Evolutionary conservation across 2,113 vertebrate genomes (phyloP).

Genomic region (Salminus brasiliensis): DNA sequence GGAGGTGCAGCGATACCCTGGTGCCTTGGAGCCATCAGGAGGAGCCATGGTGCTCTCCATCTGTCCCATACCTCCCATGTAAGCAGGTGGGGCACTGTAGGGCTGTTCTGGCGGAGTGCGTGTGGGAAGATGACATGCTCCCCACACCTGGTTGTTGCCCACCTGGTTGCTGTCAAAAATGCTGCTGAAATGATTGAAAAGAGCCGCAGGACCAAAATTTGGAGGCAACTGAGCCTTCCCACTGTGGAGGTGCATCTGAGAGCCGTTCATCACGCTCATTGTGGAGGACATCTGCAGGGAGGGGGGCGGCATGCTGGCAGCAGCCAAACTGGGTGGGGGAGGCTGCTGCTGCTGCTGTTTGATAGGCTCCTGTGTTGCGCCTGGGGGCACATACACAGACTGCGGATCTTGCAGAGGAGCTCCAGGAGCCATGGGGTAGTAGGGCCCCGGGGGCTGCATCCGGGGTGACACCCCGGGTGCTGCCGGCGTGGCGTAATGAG

Average conservation of each 20-base stretch:
- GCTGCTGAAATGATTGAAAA: constrained; percentile 97
- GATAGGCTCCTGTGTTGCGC: constrained; percentile 67
- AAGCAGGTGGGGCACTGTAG: constrained; percentile 86
- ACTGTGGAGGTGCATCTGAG: constrained; percentile 91
- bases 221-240: constrained; percentile 90
- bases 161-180: constrained; percentile 95
- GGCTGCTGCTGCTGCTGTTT: constrained; percentile 76
- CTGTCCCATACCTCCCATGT: constrained; percentile 88
- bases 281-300: constrained; percentile 88
- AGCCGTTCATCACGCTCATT: constrained; percentile 92
- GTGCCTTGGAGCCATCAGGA: constrained; percentile 93
- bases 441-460: constrained; percentile 92
- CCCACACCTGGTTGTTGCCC: constrained; percentile 94
- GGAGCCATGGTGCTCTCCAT: constrained; percentile 89
- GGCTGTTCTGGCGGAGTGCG: constrained; percentile 88
- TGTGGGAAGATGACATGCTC: constrained; percentile 87
- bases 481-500: constrained; percentile 87
- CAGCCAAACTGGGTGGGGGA: constrained; percentile 80
- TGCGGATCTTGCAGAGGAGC: constrained; percentile 84
- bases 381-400: constrained; percentile 90
- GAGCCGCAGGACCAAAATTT: constrained; percentile 88
- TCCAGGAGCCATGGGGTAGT: constrained; percentile 87
- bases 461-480: constrained; percentile 86
- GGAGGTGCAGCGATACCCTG: constrained; percentile 90
- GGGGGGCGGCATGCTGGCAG: constrained; percentile 72